These are phyloP conservation scores for Cyanoderma ruficeps DNA, from an alignment of 2,113 vertebrate genomes.

Conservation along the genomic window DNA sequence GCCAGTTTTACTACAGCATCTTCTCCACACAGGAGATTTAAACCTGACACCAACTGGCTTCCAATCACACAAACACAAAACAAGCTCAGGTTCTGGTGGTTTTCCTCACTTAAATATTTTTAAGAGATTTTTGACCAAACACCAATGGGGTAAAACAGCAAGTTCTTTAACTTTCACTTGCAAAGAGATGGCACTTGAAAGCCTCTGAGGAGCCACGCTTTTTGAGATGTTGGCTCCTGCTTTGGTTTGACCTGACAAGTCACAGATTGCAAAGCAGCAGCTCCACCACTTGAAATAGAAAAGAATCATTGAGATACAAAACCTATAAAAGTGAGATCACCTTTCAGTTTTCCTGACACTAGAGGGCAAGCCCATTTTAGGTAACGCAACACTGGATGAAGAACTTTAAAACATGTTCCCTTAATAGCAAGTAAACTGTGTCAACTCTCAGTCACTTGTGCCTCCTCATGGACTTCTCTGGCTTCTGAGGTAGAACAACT, in stretches of 20 bases:
- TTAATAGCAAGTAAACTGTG: not conserved
- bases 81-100: not conserved
- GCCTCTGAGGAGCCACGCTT: not conserved
- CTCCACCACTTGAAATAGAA: slow-evolving; percentile 25
- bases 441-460: not conserved
- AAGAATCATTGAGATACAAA: not conserved
- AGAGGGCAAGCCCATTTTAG: slow-evolving; percentile 60
- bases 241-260: not conserved
- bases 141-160: not conserved
- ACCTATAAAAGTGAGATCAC: not conserved
- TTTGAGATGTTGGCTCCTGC: not conserved
- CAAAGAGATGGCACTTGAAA: not conserved
- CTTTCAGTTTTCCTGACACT: slow-evolving; percentile 47
- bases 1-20: not conserved
- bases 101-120: not conserved
- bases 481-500: not conserved
- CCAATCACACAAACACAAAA: not conserved
- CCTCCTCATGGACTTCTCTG: not conserved
- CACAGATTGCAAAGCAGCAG: slow-evolving; percentile 34
- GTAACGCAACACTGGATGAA: not conserved
- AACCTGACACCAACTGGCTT: not conserved
- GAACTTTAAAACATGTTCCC: not conserved
- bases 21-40: not conserved
- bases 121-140: not conserved
- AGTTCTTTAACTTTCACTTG: not conserved